Conservation (phyloP, 1,140 invertebrate genomes). For the Hormaphis cornu region DNA sequence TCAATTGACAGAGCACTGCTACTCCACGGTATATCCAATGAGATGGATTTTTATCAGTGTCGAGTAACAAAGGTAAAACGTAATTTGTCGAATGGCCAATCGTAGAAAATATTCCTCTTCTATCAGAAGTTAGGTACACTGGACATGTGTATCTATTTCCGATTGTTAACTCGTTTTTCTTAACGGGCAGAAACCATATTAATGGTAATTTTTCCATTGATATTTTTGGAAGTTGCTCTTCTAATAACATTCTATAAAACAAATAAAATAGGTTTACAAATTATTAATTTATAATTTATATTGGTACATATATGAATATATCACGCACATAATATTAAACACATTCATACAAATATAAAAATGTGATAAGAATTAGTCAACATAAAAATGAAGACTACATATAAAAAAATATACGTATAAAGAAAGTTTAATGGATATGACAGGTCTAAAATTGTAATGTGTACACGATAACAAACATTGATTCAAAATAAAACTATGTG, state of each 20-base stretch:
- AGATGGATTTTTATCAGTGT: slow-evolving; percentile 54
- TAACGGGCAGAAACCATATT: slow-evolving; percentile 52
- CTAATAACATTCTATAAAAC: slow-evolving; percentile 46
- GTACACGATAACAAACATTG: too few species aligned
- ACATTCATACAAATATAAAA: too few species aligned
- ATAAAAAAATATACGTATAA: too few species aligned
- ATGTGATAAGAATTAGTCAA: too few species aligned
- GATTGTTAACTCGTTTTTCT: slow-evolving; percentile 37
- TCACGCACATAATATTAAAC: too few species aligned
- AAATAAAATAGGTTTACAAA: background rate
- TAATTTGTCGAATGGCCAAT: slow-evolving; percentile 90
- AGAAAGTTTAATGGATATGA: too few species aligned
- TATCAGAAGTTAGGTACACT: slow-evolving; percentile 77
- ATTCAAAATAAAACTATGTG: too few species aligned
- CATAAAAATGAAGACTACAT: too few species aligned
- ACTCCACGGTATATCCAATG: slow-evolving; percentile 86
- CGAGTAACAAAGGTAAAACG: slow-evolving; percentile 66
- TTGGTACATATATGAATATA: too few species aligned
- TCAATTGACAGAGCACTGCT: slow-evolving; percentile 71
- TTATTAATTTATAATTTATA: background rate
- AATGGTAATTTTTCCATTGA: slow-evolving; percentile 69
- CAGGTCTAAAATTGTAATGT: too few species aligned
- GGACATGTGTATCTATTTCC: slow-evolving; percentile 64
- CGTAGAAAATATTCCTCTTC: slow-evolving; percentile 71
- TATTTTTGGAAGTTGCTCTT: slow-evolving; percentile 72